Evolutionary conservation across 2,888 invertebrate species (phyloP), one percentile per base, ranked within the genome.

Genomic region (Drosophila incognita): DNA sequence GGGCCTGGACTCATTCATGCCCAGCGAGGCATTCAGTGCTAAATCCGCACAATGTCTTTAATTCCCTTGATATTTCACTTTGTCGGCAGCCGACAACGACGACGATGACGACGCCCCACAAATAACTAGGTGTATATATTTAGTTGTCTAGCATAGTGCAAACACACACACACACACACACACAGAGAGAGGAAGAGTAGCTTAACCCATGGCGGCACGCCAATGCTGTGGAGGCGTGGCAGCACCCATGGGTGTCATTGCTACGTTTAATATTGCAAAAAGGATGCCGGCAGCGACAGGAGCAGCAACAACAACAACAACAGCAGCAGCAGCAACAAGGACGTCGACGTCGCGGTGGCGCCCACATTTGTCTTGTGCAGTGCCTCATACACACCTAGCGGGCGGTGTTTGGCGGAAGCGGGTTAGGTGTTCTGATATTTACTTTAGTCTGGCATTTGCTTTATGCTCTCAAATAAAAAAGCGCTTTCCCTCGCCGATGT

Each of bases 61-160:
- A 90, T 85, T 89, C 89, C 87, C 90, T 83, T 90, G 90, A 90
- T 90, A 85, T 85, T 85, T 85, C 90, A 85, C 87, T 89, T 83
- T 90, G 90, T 87, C 46, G 46, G 46, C 46, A 46, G 24, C 49
- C 4, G 24, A 3, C 15, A n/a, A 10, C 21, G 46, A 7, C 56
- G 69, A 74, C 77, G 42, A 46, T 21, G 46, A 74, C 81, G 81
- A 83, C 87, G 87, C 78, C 89, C 87, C 81, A 87, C 90, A 89
- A 89, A 90, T 90, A 90, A 81, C 90, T 83, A 89, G 90, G 85
- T 85, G 90, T 90, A 90, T 87, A 81, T 90, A 90, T 87, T 85
- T 87, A 84, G 90, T 87, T 85, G 90, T 84, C 87, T 89, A 76
- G 90, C 90, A 83, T 89, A 89, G 87, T 76, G 38, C n/a, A 46